Conservation (phyloP, 2,113 vertebrate species). For the Misgurnus mizolepis region DNA sequence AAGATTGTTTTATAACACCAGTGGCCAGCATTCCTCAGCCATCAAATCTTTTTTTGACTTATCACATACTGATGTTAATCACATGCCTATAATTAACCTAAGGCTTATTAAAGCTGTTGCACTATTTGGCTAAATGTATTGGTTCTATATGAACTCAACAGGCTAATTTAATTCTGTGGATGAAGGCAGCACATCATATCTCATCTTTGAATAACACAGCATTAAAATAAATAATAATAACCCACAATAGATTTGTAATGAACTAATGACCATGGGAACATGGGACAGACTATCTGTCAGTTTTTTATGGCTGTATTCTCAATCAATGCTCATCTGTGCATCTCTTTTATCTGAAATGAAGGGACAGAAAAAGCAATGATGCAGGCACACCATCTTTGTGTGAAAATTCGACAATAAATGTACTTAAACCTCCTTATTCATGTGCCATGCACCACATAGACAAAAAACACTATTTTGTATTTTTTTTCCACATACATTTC, state of each 20-base stretch:
- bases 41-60: no score
- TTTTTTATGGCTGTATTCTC: neutral
- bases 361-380: conserved; percentile 11
- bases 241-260: neutral
- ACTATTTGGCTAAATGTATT: neutral
- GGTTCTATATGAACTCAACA: neutral
- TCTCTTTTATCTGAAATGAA: conserved; percentile 10
- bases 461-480: neutral
- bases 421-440: neutral
- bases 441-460: neutral
- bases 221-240: neutral
- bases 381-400: conserved; percentile 3
- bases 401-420: neutral
- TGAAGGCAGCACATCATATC: neutral
- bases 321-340: neutral
- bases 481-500: no score
- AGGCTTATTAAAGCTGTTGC: neutral
- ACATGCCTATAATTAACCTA: neutral
- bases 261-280: neutral
- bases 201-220: neutral
- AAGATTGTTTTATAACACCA: no score
- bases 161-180: neutral
- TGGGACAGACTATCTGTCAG: neutral
- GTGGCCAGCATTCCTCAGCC: no score
- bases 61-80: no score